A percentile compares a stretch with the other conserved stretches of the same genome.
Conservation (phyloP, 2,888 invertebrate genomes). For the Sphaerophoria taeniata region DNA sequence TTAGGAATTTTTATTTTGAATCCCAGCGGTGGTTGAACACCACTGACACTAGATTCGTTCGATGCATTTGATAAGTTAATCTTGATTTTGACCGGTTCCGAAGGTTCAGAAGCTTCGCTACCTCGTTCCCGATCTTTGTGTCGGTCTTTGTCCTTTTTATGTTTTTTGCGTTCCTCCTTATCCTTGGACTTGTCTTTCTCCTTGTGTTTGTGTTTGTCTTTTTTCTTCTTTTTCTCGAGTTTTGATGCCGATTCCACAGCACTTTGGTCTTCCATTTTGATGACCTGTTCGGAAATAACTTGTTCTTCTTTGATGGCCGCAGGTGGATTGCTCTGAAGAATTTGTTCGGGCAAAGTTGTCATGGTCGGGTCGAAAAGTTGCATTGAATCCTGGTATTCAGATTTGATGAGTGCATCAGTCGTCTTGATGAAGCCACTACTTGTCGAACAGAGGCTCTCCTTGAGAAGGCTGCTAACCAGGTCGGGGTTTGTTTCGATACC, state of each 20-base stretch:
- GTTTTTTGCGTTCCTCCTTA: constrained; percentile 88
- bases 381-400: constrained; percentile 79
- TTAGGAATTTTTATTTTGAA: constrained; percentile 93
- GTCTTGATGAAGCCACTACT: constrained; percentile 78
- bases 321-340: constrained; percentile 81
- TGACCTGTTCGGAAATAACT: constrained; percentile 41
- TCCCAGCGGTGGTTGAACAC: constrained; percentile 81
- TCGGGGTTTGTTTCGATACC: constrained; percentile 89
- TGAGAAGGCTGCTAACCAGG: constrained; percentile 87
- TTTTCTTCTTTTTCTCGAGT: constrained; percentile 87
- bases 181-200: constrained; percentile 90
- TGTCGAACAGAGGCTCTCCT: constrained; percentile 85
- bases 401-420: constrained; percentile 77
- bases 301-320: constrained; percentile 72
- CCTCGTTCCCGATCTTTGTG: constrained; percentile 80
- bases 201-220: constrained; percentile 91
- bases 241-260: constrained; percentile 63
- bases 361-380: constrained; percentile 79
- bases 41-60: constrained; percentile 75
- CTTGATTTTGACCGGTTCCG: constrained; percentile 84
- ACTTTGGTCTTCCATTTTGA: constrained; percentile 64
- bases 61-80: constrained; percentile 78
- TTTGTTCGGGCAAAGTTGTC: constrained; percentile 82
- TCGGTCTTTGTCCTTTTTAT: constrained; percentile 87
- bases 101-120: constrained; percentile 71